phyloP scores from a whole-genome alignment of 2,113 vertebrate species.

The Rhagologus leucostigma region DNA sequence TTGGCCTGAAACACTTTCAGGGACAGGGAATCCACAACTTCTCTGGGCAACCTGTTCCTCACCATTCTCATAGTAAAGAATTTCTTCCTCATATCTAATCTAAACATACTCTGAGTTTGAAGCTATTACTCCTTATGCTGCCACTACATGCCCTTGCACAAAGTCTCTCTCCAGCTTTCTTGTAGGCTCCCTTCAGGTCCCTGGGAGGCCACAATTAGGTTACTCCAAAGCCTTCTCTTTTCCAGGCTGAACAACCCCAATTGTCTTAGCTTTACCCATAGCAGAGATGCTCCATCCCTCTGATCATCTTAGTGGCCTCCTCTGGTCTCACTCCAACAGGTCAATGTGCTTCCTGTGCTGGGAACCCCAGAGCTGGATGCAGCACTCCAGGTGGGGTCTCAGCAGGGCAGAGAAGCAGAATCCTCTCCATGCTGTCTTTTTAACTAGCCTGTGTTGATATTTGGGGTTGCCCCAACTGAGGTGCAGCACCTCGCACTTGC shows the following conservation, averaged over 20 bases:
- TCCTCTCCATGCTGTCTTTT: background rate
- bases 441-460: background rate
- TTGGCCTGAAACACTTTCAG: background rate
- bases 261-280: background rate
- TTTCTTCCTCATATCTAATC: background rate
- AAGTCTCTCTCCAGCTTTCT: background rate
- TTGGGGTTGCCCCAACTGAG: background rate
- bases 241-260: background rate
- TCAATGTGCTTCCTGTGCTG: background rate
- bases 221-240: background rate
- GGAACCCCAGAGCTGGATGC: background rate
- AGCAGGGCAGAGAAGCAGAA: background rate
- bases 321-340: background rate
- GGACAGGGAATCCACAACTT: background rate
- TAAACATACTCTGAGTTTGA: background rate
- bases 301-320: background rate
- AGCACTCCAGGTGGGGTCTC: background rate
- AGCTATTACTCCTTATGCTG: background rate
- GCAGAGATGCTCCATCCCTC: background rate
- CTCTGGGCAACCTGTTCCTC: background rate
- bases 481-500: background rate
- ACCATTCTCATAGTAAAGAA: background rate
- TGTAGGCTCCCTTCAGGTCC: background rate
- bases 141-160: background rate
- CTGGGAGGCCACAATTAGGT: background rate